phyloP scores from a whole-genome alignment of 2,888 invertebrate species.

The Parnassius smintheus region DNA sequence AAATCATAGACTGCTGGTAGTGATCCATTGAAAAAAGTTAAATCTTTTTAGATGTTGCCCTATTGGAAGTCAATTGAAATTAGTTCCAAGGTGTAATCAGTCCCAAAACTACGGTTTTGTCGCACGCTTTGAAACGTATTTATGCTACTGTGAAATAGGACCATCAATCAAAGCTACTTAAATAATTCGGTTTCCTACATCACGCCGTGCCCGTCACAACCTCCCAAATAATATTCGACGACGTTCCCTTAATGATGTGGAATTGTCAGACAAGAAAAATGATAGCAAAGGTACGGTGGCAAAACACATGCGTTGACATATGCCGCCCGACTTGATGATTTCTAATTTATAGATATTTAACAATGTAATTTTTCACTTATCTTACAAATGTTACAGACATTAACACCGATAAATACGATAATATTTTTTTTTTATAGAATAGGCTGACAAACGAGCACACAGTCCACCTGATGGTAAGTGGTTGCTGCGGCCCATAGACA shows the following conservation, averaged over 20 bases:
- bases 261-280: constrained; percentile 23
- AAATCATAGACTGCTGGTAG: too few species aligned
- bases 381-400: too few species aligned
- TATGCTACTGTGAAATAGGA: constrained; percentile 2
- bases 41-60: too few species aligned
- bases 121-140: neutral
- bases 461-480: too few species aligned
- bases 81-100: too few species aligned
- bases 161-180: constrained; percentile 20
- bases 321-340: constrained; percentile 8
- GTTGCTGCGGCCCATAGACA: too few species aligned
- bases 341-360: constrained; percentile 13
- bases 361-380: neutral
- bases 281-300: constrained; percentile 13
- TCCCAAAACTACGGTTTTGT: too few species aligned
- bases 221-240: constrained; percentile 18
- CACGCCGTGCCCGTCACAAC: constrained; percentile 7
- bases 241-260: constrained; percentile 19
- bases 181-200: constrained; percentile 20
- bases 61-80: too few species aligned
- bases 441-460: too few species aligned
- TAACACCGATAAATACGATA: too few species aligned
- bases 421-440: too few species aligned
- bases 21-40: too few species aligned
- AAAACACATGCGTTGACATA: constrained; percentile 18